Evolutionary conservation across 2,113 vertebrate genomes (phyloP), one percentile per base, ranked within the genome.

Genomic region (Chitala chitala): DNA sequence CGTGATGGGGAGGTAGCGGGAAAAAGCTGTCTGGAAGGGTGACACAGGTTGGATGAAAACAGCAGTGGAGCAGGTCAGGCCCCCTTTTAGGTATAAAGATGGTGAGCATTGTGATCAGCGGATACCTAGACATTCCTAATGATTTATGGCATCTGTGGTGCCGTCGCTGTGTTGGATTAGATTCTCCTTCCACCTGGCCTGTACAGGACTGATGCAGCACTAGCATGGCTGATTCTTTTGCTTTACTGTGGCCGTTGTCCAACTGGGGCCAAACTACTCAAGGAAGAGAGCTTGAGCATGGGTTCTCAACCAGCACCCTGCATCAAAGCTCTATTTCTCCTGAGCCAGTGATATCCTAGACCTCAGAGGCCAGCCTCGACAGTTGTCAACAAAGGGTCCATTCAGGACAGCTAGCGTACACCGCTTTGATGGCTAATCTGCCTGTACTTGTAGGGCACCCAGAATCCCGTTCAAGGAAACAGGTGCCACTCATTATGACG

Each of bases 401-500:
- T 90, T 92, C 87, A 91, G 84, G 76, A 82, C 82, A 82, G 78
- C 82, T 76, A 72, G 81, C 78, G 65, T 75, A 79, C 71, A 74
- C 75, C 77, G 78, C 88, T 91, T 91, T 92, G 89, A 90, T 89
- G 87, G 84, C 82, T 89, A 85, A 90, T 90, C 89, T 91, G 86
- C 88, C 88, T 85, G 84, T 78, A 82, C 86, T 90, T 90, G 87
- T 85, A 83, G 84, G 83, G 82, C 86, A 91, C 90, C 87, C 81
- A 78, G 88, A 90, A 85, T 85, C 78, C 83, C 80, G 80, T 86
- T 87, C 86, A 89, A 89, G 86, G 88, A 89, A 91, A 89, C 90
- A 91, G 90, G 89, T 92, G 89, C 89, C 89, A 88, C 86, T 89
- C 83, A 89, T 92, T 91, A 90, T 82, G 86, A 89, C 83, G 82